Base-by-base conservation (phyloP, 2,888 invertebrate species). In the Neocrepidodera transversa region DNA sequence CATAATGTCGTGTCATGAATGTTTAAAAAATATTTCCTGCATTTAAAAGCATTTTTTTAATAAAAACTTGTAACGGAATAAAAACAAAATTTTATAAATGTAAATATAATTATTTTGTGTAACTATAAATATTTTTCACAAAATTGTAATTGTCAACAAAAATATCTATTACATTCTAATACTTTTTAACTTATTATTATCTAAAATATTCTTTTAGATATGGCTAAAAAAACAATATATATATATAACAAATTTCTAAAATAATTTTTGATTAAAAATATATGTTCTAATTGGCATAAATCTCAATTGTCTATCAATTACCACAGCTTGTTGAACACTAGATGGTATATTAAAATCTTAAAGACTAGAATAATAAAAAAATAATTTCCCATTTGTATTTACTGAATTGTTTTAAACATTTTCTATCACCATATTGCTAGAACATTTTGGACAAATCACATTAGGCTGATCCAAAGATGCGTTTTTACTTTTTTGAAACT, bases 361-460 rank as follows among this genome's bases (percentile, higher is more conserved):
- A 43, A 43, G 43, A 43, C 23, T 43, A 43, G 43, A 45, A 26
- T 45, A 6, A 11, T 8, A 3, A 17, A 26, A 45, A 23, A 45
- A 26, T 13, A 26, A n/a, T 45, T 40, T 13, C n/a, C n/a, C n/a
- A n/a, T 38, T 38, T 38, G 10, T 2, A 30, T 7, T n/a, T 30
- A 38, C 7, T 38, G 14, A 17, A 38, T 23, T 8, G 5, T 35
- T 20, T 47, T 16, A 55, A n/a, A 40, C 30, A 30, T 28, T 64
- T 74, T 84, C 81, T 59, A 84, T 80, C 1, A 88, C 84, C 56
- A 85, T 78, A 1, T 80, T 81, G 68, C 87, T 45, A n/a, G 45
- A 45, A 26, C 45, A 45, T 45, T 23, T 23, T 1, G 86, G 86
- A 74, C 88, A 88, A 26, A 72, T 70, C 4, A 80, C 52, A 13